Evolutionary conservation across 2,113 vertebrate genomes (phyloP), one percentile per base, ranked within the genome.

Genomic region (Psettodes erumei): DNA sequence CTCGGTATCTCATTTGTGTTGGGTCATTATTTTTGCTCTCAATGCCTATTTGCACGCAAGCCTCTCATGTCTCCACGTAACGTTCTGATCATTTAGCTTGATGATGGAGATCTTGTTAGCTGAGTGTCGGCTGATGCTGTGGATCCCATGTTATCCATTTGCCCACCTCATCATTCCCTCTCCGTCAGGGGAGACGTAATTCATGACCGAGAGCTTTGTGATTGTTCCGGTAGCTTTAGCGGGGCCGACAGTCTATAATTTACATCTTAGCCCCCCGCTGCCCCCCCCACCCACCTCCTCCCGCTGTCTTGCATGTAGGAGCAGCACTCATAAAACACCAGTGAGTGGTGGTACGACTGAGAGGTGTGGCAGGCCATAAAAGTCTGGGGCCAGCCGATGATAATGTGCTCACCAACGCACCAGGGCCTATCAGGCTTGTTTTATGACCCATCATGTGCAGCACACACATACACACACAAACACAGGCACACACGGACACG

Each of bases 361-460:
- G 79, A 75, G 74, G 84, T 84, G 81, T 82, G 89, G 86, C 84
- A 79, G 79, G 72, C 71, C 82, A 82, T 92, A 91, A 92, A 89
- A 71, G 84, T 81, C 87, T 51, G 62, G 30, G 75, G 75, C 83
- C 85, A 83, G 88, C 84, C 83, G 89, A 90, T 90, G 78, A 90
- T 90, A 79, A 90, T 88, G 85, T 87, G 78, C 79, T 88, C 84
- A 88, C 77, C 82, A 82, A 78, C 19, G 47, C 61, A 65, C 50
- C 2, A 11, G 28, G 40, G 43, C 65, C 71, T 30, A 73, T 85
- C 85, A 71, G 77, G 48, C 60, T 58, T 78, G 81, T 75, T 92
- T 91, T 92, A 91, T 80, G 70, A 68, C 35, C 51, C 9, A 25
- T 72, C 64, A 59, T 60, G 63, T 50, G 37, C 59, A 55, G 40